Base-by-base conservation (phyloP, 2,797 vertebrate species). In the Amazona finschi region DNA sequence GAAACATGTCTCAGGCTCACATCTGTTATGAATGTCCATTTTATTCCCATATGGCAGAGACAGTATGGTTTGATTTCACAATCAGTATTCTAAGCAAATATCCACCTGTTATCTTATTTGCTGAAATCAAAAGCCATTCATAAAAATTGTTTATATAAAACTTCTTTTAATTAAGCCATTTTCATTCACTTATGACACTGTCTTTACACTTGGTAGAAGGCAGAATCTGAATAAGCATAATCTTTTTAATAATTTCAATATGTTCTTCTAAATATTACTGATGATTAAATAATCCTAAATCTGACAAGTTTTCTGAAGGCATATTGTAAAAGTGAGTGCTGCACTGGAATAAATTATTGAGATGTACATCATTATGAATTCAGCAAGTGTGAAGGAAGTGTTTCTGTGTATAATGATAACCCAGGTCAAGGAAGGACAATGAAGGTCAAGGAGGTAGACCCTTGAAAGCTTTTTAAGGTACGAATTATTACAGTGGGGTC, bases 101-200 rank as follows among this genome's bases (percentile, higher is more conserved):
- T 33, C 87, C 72, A 94, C 78, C 95, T 96, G 47, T 95, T 96
- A 89, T 95, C 85, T 96, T 97, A 95, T 97, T 96, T 97, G 90
- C 61, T 85, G 85, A 95, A 96, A 96, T 95, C 85, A 97, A 96
- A 96, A 97, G 72, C 86, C 86, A 97, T 97, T 97, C 78, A 95
- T 97, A 97, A 97, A 97, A 97, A 78, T 88, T 2, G 19, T 94
- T 97, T 96, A 79, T 86, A 86, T 94, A 96, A 96, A 97, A 85
- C 19, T 62, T 88, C 71, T 78, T 81, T 58, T 7, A 97, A 97
- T 97, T 97, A 96, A 97, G 81, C 95, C 38, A 91, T 97, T 96
- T 96, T 78, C 91, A 94, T 97, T 96, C 89, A 70, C 67, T 88
- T 87, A 36, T 94, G 95, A 97, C 87, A 97, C 8, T 8, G 12